These are phyloP conservation scores for Oncorhynchus kisutch DNA, from an alignment of 2,113 vertebrate genomes.

Conservation along the genomic window DNA sequence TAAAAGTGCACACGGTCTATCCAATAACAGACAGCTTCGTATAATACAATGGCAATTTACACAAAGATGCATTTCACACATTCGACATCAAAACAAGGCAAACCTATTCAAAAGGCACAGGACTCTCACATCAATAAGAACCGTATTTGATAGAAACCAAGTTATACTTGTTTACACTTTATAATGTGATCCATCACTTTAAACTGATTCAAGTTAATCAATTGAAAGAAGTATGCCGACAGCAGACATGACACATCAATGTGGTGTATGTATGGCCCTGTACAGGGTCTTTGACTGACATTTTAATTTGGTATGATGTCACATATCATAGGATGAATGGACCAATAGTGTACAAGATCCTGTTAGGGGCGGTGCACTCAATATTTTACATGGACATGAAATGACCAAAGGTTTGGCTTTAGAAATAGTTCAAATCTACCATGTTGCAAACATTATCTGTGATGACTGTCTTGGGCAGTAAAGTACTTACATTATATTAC, in stretches of 20 bases:
- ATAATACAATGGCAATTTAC: slow-evolving; percentile 79
- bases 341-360: not conserved
- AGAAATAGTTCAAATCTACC: not conserved
- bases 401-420: not conserved
- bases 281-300: slow-evolving; percentile 56
- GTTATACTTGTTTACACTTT: slow-evolving; percentile 43
- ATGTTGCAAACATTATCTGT: not conserved
- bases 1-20: slow-evolving; percentile 81
- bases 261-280: slow-evolving; percentile 80
- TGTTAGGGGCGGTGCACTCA: not conserved
- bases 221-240: slow-evolving; percentile 49
- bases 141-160: slow-evolving; percentile 53
- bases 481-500: not conserved
- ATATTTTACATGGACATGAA: not conserved
- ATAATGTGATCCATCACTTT: slow-evolving; percentile 52
- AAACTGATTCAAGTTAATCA: slow-evolving; percentile 45
- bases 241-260: slow-evolving; percentile 66
- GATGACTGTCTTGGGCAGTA: not conserved
- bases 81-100: slow-evolving; percentile 92
- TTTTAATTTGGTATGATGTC: not conserved
- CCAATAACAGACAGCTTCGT: slow-evolving; percentile 81
- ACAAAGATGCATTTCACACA: slow-evolving; percentile 85
- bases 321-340: slow-evolving; percentile 28
- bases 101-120: slow-evolving; percentile 89
- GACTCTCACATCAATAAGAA: slow-evolving; percentile 86